Evolutionary conservation across 2,888 invertebrate genomes (phyloP).

Genomic region (Julus scanicus): DNA sequence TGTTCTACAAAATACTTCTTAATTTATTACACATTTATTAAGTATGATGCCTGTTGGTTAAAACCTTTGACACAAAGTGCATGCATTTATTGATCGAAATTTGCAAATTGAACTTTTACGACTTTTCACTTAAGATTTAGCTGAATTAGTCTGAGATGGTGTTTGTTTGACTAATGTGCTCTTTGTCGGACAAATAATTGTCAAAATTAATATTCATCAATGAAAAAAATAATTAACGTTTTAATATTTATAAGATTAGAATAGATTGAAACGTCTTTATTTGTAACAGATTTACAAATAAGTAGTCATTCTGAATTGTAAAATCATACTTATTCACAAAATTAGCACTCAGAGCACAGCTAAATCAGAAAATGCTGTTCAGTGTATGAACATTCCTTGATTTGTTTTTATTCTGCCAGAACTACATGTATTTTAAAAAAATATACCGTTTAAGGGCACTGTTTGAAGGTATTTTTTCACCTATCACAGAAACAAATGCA

Average conservation of each 20-base stretch:
- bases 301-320: no score
- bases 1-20: not conserved
- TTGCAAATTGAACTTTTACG: not conserved
- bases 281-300: no score
- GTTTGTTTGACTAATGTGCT: no score
- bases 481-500: not conserved
- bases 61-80: not conserved
- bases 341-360: no score
- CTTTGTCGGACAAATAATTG: no score
- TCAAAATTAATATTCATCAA: no score
- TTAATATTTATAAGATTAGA: no score
- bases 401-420: not conserved
- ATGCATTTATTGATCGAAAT: not conserved
- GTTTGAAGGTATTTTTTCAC: not conserved
- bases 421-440: not conserved
- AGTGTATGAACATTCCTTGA: not conserved
- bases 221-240: no score
- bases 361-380: not conserved
- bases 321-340: no score
- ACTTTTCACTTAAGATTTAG: not conserved
- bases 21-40: constrained; percentile 24
- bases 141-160: not conserved
- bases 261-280: no score
- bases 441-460: not conserved
- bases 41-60: not conserved